Conservation (phyloP, 2,113 vertebrate species). For the Corynorhinus townsendii region DNA sequence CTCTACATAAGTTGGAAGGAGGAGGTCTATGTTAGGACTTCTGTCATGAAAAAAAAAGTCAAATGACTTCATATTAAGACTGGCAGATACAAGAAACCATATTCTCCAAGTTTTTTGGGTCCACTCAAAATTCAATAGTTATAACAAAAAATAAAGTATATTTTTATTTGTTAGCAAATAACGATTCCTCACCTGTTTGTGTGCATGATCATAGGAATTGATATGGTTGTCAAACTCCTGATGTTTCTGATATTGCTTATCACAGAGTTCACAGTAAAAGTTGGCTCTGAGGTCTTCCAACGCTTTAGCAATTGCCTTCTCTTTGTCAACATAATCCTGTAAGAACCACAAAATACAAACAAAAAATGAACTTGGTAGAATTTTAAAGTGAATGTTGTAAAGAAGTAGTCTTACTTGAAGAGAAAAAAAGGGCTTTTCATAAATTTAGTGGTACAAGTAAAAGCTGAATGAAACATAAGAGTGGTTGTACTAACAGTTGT, state of each 20-base stretch:
- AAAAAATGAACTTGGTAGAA: slow-evolving; percentile 24
- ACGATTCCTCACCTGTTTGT: slow-evolving; percentile 91
- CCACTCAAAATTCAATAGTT: background rate
- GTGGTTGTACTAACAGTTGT: background rate
- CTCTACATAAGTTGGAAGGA: background rate
- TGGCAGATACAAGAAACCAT: background rate
- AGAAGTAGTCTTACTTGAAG: background rate
- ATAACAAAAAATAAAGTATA: background rate
- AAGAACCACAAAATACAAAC: slow-evolving; percentile 54
- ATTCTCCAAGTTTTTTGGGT: background rate
- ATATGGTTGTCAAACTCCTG: slow-evolving; percentile 99
- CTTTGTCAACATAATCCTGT: slow-evolving; percentile 97
- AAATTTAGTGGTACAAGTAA: background rate
- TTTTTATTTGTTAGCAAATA: background rate
- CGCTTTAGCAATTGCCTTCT: slow-evolving; percentile 98
- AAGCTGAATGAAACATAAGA: background rate
- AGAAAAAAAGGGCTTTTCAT: background rate
- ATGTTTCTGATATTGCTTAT: slow-evolving; percentile 99
- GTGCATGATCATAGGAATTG: slow-evolving; percentile 98
- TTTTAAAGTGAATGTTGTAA: background rate
- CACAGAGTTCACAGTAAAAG: slow-evolving; percentile 99
- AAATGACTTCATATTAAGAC: background rate
- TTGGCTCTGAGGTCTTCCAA: slow-evolving; percentile 98
- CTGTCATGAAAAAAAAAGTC: background rate
- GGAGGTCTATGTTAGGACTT: background rate